These are phyloP conservation scores for Xiphorhynchus elegans DNA, from an alignment of 2,113 vertebrate genomes.

Conservation along the genomic window DNA sequence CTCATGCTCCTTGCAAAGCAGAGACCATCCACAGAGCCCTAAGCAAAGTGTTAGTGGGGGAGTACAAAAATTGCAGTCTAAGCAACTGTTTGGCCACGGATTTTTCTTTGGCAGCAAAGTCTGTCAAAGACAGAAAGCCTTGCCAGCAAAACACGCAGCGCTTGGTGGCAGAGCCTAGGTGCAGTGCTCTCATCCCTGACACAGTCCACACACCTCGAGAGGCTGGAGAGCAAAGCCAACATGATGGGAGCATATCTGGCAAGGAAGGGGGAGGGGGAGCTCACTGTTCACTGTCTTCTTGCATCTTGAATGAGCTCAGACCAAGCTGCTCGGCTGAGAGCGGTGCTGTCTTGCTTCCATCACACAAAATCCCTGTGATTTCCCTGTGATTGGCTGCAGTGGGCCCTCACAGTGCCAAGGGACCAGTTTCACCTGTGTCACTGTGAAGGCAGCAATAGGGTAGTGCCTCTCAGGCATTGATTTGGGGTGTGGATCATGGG, in stretches of 20 bases:
- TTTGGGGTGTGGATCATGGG: not conserved
- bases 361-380: not conserved
- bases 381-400: fast-evolving
- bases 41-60: not conserved
- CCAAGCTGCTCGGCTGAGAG: not conserved
- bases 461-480: fast-evolving
- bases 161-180: not conserved
- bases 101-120: not conserved
- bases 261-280: not conserved
- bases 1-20: fast-evolving
- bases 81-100: not conserved
- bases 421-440: not conserved
- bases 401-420: not conserved
- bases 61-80: not conserved
- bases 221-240: not conserved
- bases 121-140: not conserved
- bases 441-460: not conserved
- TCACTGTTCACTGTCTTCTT: not conserved
- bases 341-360: not conserved
- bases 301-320: not conserved
- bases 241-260: fast-evolving
- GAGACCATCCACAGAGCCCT: not conserved
- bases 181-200: not conserved
- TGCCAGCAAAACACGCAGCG: fast-evolving
- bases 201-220: not conserved